Percentiles rank a stretch among this genome's conserved stretches.
Evolutionary conservation across 2,113 vertebrate species (phyloP).

Genomic region (Andinoacara biseriatus): DNA sequence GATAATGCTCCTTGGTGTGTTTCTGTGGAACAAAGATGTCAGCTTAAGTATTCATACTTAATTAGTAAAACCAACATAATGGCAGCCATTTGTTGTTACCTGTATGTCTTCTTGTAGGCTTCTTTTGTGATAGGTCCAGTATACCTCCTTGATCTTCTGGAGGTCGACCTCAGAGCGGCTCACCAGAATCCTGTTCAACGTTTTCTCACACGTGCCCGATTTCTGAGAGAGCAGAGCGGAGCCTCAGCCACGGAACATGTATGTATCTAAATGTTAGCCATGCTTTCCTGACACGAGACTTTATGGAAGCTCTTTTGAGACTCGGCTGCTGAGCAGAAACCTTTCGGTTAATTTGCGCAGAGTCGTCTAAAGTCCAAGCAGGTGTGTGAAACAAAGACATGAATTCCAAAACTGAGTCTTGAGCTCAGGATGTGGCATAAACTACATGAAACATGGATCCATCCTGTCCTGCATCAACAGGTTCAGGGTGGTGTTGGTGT

Average conservation of each 20-base stretch:
- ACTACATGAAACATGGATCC: too few relatives aligned
- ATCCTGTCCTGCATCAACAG: too few relatives aligned
- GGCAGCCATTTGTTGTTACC: conserved; percentile 64
- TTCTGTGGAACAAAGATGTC: conserved; percentile 76
- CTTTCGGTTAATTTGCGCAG: neutral
- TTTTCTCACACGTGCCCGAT: conserved; percentile 77
- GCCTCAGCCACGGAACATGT: neutral
- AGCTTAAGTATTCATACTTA: neutral
- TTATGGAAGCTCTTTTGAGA: neutral
- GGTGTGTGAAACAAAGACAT: too few relatives aligned
- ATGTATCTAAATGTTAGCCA: neutral
- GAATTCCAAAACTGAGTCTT: too few relatives aligned
- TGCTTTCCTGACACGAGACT: neutral
- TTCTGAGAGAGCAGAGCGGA: conserved; percentile 71
- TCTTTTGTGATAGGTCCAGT: conserved; percentile 79
- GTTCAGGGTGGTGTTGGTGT: too few relatives aligned
- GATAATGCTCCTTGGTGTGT: conserved; percentile 89
- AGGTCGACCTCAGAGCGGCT: conserved; percentile 92
- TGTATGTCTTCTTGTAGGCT: conserved; percentile 83
- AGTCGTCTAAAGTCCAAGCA: too few relatives aligned
- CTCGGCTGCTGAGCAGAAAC: neutral
- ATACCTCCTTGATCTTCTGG: conserved; percentile 86
- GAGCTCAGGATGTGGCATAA: too few relatives aligned
- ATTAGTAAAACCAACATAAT: neutral
- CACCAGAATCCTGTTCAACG: conserved; percentile 87